Base-by-base conservation (phyloP, 2,113 vertebrate species). In the Apodemus sylvaticus region DNA sequence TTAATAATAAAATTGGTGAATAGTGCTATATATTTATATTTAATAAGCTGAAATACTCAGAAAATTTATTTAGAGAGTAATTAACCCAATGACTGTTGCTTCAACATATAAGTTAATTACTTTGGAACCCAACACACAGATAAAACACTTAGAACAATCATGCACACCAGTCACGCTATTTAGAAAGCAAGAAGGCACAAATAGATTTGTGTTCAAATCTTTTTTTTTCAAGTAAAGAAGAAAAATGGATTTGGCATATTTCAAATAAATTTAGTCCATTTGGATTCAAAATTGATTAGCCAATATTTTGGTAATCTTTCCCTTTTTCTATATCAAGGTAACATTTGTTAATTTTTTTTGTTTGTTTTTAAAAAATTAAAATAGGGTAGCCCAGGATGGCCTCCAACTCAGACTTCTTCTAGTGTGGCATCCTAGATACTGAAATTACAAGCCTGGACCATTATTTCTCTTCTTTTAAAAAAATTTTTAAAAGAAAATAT, bases 171-270 rank as follows among this genome's bases (percentile, higher is more conserved):
- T 42, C 42, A 16, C 66, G 90, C 55, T 71, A 36, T 73, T 95
- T 68, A 73, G 36, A 79, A 64, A 88, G 55, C 86, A 95, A 91
- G 51, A 62, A 94, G 88, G 83, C 34, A 51, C 5, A 94, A 76
- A 86, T 26, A 78, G 22, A 76, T 55, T 24, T 42, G 36, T 0
- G 55, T 29, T 77, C 79, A 58, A 64, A 64, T 64, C 24, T 64
- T 26, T 62, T 62, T 62, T 58, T 76, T 45, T 83, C 51, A 42
- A 94, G 93, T 87, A 60, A 62, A 62, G 22, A 14, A 42, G 20
- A 83, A 45, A 93, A 76, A 7, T 66, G 12, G 3, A 42, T 51
- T 82, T 91, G 87, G 62, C 1, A 36, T 7, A 60, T 8, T 55
- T 91, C 20, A 71, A 66, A 86, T 36, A 36, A 68, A 16, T 79